phyloP scores from a whole-genome alignment of 1,140 invertebrate species.

The Drosophila yakuba region DNA sequence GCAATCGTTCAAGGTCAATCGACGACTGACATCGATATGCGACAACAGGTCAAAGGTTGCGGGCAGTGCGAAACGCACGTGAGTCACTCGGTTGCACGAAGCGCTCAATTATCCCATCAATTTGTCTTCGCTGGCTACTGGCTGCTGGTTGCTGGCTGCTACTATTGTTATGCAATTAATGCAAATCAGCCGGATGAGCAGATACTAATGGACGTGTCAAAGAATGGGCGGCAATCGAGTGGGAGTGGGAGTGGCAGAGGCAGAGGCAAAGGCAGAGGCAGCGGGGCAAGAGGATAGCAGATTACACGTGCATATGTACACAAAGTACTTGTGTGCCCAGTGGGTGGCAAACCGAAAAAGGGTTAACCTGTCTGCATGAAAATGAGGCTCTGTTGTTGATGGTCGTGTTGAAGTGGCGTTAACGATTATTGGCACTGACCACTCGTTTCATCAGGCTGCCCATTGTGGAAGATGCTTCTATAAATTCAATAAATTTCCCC shows the following conservation, averaged over 20 bases:
- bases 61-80: conserved; percentile 3
- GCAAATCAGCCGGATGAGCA: conserved; percentile 30
- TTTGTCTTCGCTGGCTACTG: conserved; percentile 3
- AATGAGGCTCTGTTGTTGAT: neutral
- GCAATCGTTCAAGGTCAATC: conserved; percentile 2
- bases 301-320: conserved; percentile 5
- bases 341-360: neutral
- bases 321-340: neutral
- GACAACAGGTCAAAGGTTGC: neutral
- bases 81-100: conserved; percentile 17
- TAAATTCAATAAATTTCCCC: neutral
- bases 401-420: neutral
- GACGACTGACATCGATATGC: neutral
- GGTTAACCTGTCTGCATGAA: conserved; percentile 4
- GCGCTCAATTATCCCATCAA: conserved; percentile 37
- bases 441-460: neutral
- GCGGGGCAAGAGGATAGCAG: neutral
- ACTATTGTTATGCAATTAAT: conserved; percentile 43
- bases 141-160: neutral
- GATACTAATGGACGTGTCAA: conserved; percentile 1
- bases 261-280: no score
- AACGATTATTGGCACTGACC: neutral
- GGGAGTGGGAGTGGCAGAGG: neutral
- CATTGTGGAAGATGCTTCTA: no score
- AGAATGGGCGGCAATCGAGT: neutral